Conservation (phyloP, 2,797 vertebrate species). For the Trematomus bernacchii region DNA sequence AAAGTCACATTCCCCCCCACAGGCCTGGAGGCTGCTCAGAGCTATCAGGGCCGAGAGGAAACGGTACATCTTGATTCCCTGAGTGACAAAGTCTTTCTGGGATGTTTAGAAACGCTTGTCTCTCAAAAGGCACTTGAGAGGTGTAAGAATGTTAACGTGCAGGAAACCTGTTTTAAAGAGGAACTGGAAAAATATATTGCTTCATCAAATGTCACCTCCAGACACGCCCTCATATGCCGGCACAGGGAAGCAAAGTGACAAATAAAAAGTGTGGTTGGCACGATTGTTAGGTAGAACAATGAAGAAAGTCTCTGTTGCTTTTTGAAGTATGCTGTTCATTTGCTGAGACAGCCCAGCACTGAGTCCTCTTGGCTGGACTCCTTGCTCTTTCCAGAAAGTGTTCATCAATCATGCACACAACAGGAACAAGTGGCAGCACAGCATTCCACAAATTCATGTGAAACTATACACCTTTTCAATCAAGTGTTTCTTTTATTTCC, state of each 20-base stretch:
- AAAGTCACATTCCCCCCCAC: background rate
- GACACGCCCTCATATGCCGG: background rate
- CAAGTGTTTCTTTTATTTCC: no score
- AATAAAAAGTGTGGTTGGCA: background rate
- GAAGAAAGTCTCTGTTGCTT: no score
- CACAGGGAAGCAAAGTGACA: background rate
- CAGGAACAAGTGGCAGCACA: no score
- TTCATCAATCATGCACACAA: no score
- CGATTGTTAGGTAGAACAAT: background rate
- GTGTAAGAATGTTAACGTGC: background rate
- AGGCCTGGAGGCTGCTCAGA: background rate
- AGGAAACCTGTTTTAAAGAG: constrained; percentile 25
- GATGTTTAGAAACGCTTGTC: background rate
- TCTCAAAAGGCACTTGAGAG: constrained; percentile 2
- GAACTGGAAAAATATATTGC: background rate
- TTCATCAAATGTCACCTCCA: background rate
- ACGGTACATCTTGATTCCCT: background rate
- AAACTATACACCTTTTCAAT: no score
- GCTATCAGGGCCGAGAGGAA: background rate
- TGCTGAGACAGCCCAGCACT: background rate
- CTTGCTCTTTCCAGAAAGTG: background rate
- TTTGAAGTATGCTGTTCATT: background rate
- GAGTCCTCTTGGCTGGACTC: background rate
- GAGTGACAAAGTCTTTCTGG: background rate
- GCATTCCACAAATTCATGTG: no score